phyloP scores from a whole-genome alignment of 2,888 invertebrate species.

The Lutraria lutraria region DNA sequence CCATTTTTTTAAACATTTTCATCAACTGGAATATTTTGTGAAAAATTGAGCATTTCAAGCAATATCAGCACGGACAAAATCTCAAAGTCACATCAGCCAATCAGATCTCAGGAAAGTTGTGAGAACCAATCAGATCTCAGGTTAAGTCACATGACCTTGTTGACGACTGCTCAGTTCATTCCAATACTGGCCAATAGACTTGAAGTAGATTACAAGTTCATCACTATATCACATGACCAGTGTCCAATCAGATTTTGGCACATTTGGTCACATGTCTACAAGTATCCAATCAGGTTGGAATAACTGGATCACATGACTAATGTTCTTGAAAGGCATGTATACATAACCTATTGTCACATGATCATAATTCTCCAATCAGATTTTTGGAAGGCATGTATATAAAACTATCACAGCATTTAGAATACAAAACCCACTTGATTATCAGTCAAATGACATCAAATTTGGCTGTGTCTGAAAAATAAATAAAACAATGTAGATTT shows the following conservation, averaged over 20 bases:
- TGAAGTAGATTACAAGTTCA: neutral
- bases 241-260: neutral
- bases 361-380: neutral
- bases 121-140: constrained; percentile 24
- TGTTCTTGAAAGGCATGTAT: too few relatives aligned
- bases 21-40: constrained; percentile 18
- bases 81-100: constrained; percentile 19
- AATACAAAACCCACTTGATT: neutral
- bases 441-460: constrained; percentile 70
- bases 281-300: neutral
- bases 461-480: constrained; percentile 66
- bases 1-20: neutral
- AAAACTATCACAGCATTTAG: constrained; percentile 58
- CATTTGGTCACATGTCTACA: neutral
- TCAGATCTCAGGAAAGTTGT: constrained; percentile 19
- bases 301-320: neutral
- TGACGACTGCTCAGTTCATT: constrained; percentile 9
- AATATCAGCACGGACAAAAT: constrained; percentile 13
- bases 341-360: neutral
- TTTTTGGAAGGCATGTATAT: constrained; percentile 62
- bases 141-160: neutral
- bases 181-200: constrained; percentile 19
- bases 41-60: constrained; percentile 23
- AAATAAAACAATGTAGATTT: neutral
- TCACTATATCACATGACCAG: constrained; percentile 6